These are phyloP conservation scores for Gila robusta DNA, from an alignment of 2,797 vertebrate genomes.

Conservation along the genomic window DNA sequence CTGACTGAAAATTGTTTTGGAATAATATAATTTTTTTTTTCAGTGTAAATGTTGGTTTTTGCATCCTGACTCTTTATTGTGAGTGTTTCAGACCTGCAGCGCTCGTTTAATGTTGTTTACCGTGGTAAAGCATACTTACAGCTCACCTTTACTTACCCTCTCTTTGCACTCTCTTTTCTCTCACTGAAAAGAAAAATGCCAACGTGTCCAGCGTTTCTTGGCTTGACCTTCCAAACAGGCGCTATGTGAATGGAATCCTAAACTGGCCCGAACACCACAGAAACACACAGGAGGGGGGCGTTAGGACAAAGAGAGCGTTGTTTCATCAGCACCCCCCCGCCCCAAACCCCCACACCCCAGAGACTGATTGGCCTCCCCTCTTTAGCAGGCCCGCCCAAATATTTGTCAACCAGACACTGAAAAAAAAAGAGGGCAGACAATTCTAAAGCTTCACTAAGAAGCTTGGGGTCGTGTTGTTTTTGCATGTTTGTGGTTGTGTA, in stretches of 20 bases:
- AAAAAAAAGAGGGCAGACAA: slow-evolving; percentile 42
- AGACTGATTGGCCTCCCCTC: slow-evolving; percentile 14
- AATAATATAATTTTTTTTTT: background rate
- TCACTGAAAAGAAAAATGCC: slow-evolving; percentile 52
- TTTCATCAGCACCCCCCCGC: background rate
- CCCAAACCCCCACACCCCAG: background rate
- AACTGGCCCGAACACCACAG: slow-evolving; percentile 56
- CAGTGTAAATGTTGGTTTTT: background rate
- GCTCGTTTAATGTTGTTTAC: background rate
- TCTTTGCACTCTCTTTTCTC: slow-evolving; percentile 36
- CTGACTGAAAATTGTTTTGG: background rate
- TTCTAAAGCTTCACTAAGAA: slow-evolving; percentile 37
- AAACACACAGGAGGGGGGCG: slow-evolving; percentile 50
- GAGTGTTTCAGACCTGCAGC: background rate
- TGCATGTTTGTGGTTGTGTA: slow-evolving; percentile 1
- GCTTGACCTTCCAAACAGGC: slow-evolving; percentile 59
- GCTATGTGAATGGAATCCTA: slow-evolving; percentile 65
- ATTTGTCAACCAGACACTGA: slow-evolving; percentile 58
- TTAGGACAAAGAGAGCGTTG: slow-evolving; percentile 51
- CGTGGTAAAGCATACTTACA: background rate
- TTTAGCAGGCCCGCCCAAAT: slow-evolving; percentile 54
- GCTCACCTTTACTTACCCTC: slow-evolving; percentile 31
- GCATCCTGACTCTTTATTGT: background rate
- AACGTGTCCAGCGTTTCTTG: slow-evolving; percentile 48
- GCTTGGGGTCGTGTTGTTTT: slow-evolving; percentile 44